Evolutionary conservation across 2,888 invertebrate genomes (phyloP), one percentile per base, ranked within the genome.

Genomic region (Creontiades dilutus): DNA sequence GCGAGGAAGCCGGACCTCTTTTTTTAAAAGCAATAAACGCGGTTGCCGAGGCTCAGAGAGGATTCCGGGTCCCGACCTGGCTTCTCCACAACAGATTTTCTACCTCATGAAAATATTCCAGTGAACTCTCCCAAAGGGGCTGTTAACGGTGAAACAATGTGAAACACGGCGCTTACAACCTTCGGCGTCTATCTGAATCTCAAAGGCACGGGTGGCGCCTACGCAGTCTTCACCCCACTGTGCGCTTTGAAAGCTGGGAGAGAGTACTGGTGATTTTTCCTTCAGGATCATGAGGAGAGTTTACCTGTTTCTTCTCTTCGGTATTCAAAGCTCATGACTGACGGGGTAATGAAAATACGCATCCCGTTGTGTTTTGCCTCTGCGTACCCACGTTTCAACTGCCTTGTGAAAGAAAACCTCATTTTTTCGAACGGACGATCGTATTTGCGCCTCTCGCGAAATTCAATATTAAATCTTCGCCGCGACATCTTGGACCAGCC

Each of bases 61-160:
- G 82, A 82, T 82, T 82, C 82, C 82, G 52, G 52, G n/a, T 23
- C 28, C 48, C 27, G 52, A 47, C 82, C 82, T 23, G 14, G 14
- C 82, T 27, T n/a, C 23, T 9, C 52, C 82, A 14, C n/a, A 28
- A 23, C 86, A 76, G 86, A 86, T 86, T 86, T 86, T 86, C 76
- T 68, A 85, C 76, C 86, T 86, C 86, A 76, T 86, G 86, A 86
- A 86, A 86, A 86, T 86, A 86, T 86, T 86, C 86, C 85, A 55
- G 47, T 27, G 68, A 86, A 86, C 76, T 86, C 86, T 68, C 76
- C 76, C 86, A 86, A 76, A 86, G 86, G 86, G 48, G 86, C 86
- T 48, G 86, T 86, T 86, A 46, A 16, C 61, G 86, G 48, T 86
- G 86, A 86, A 86, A 86, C 86, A 86, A 86, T 86, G 86, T 76